phyloP scores from a whole-genome alignment of 2,113 vertebrate genomes.

The Cheilinus undulatus region DNA sequence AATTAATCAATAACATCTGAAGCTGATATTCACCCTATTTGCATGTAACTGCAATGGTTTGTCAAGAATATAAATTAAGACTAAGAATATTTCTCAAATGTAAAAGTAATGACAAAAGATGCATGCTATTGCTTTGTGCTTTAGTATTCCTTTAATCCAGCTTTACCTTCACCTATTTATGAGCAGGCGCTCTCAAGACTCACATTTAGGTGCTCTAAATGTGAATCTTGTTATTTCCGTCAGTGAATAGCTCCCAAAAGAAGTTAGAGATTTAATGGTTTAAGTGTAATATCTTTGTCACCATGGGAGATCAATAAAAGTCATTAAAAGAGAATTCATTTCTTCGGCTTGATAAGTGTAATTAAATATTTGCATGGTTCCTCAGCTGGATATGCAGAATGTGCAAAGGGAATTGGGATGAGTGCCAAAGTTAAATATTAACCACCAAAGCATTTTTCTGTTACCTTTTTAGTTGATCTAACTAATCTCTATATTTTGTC shows the following conservation, averaged over 20 bases:
- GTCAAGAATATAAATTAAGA: no score
- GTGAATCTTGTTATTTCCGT: no score
- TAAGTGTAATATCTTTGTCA: constrained; percentile 13
- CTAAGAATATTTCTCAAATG: no score
- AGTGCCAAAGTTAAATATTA: constrained; percentile 18
- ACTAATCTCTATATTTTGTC: no score
- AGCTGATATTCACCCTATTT: not conserved
- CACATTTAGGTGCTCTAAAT: no score
- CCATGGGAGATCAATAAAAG: constrained; percentile 4
- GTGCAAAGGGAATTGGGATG: not conserved
- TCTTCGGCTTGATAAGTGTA: constrained; percentile 3
- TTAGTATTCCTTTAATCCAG: not conserved
- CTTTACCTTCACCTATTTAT: not conserved
- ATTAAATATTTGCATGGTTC: constrained; percentile 19
- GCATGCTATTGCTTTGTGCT: no score
- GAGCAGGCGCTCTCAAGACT: not conserved
- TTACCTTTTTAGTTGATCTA: no score
- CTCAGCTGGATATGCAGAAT: constrained; percentile 3
- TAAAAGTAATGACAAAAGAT: no score
- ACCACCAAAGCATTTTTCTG: no score
- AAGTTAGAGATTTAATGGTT: not conserved
- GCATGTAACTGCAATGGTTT: not conserved
- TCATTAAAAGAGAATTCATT: constrained; percentile 3
- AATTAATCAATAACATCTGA: no score
- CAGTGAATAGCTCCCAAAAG: not conserved